A percentile compares a stretch with the other conserved stretches of the same genome.
Evolutionary conservation across 1,140 invertebrate genomes (phyloP).

Genomic region (Temnothorax curvispinosus): DNA sequence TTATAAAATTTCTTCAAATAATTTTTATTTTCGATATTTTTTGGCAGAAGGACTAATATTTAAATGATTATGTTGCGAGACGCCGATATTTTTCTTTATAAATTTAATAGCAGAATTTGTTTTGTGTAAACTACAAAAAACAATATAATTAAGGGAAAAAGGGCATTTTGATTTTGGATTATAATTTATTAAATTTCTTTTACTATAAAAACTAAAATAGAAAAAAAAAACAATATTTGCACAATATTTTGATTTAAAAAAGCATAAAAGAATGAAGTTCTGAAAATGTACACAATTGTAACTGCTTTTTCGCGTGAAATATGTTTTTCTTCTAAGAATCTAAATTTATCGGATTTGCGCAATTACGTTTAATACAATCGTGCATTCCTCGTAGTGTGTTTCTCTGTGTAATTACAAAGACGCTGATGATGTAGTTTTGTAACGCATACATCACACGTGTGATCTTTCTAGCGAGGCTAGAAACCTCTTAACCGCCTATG

Average conservation of each 20-base stretch:
- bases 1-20: not conserved
- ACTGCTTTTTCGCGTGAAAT: not conserved
- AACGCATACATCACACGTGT: constrained; percentile 42
- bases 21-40: not conserved
- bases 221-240: not conserved
- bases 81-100: not conserved
- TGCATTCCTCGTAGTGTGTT: not conserved
- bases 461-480: constrained; percentile 35
- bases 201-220: not conserved
- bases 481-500: constrained; percentile 55
- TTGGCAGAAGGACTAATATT: not conserved
- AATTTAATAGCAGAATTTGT: not conserved
- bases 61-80: not conserved
- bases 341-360: not conserved
- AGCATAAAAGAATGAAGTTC: not conserved
- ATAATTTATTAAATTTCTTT: not conserved
- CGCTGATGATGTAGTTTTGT: constrained; percentile 54
- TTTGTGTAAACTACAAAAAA: not conserved
- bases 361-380: constrained; percentile 35
- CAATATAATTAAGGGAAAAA: not conserved
- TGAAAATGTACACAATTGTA: not conserved
- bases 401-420: constrained; percentile 43
- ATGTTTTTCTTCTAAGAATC: not conserved
- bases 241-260: not conserved
- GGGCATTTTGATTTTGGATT: not conserved